Evolutionary conservation across 2,113 vertebrate genomes (phyloP), one percentile per base, ranked within the genome.

Genomic region (Brachyhypopomus occidentalis): DNA sequence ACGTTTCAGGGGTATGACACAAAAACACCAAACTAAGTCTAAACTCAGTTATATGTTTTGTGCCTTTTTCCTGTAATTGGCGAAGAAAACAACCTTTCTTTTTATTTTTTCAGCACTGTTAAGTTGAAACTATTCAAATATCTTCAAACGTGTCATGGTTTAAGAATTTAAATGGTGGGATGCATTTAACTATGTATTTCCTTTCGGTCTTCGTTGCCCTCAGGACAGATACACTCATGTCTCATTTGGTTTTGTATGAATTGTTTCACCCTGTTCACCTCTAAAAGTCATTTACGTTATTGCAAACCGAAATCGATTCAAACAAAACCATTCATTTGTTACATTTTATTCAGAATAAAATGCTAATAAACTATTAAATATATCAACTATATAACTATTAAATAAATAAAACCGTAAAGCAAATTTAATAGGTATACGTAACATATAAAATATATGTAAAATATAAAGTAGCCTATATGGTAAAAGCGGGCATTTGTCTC

Each of bases 231-330:
- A 95, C 77, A 81, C 94, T 0, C 93, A 87, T 79, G 88, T 98
- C 84, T 93, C 94, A 72, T 91, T 96, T 85, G 96, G 96, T 96
- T 95, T 89, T 98, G 96, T 89, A 96, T 98, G 81, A 96, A 98
- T 89, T 94, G 97, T 73, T 92, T 98, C 78, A 95, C 96, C 83
- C 91, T 97, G 88, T 97, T 60, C 95, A n/a, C n/a, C n/a, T n/a
- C 98, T 89, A 92, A 89, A 88, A 95, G 92, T 91, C 95, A 91
- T 81, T 97, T 3, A 12, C 9, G 12, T 14, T 52, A 14, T 14
- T 52, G 45, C 45, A 52, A 52, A 52, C 45, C 45, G 12, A 52
- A 52, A 14, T 14, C 7, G 12, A 52, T 52, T 52, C 12, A 52
- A 52, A 52, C 45, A 52, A 52, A 14, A 14, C 12, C 9, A 52